A percentile compares a stretch with the other conserved stretches of the same genome.
Conservation (phyloP, 2,113 vertebrate species). For the Cebus imitator region DNA sequence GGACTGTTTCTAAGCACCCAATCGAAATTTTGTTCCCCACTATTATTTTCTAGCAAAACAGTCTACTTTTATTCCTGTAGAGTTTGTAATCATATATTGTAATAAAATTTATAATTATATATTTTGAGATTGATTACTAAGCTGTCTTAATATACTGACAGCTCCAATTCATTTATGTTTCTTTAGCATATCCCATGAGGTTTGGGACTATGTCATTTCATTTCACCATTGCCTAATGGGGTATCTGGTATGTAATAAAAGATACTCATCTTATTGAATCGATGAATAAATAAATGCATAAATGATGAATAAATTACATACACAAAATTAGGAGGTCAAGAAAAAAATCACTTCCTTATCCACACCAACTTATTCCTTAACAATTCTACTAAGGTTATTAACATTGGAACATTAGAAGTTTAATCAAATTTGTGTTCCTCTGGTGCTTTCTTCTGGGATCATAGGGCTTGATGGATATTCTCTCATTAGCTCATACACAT, state of each 20-base stretch:
- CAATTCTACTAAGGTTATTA: background rate
- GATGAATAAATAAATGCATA: background rate
- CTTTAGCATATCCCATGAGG: background rate
- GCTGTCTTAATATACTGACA: background rate
- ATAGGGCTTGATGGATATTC: background rate
- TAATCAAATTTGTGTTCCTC: conserved; percentile 14
- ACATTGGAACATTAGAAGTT: background rate
- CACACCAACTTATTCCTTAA: background rate
- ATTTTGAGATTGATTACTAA: background rate
- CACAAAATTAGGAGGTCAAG: background rate
- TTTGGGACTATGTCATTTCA: background rate
- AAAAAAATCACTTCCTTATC: background rate
- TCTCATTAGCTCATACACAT: background rate
- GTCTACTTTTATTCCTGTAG: background rate
- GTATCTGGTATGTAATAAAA: background rate
- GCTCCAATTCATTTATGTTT: background rate
- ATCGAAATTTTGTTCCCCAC: background rate
- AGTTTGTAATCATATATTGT: background rate
- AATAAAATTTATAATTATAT: conserved; percentile 27
- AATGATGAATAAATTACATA: background rate
- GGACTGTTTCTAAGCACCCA: background rate
- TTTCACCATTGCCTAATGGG: background rate
- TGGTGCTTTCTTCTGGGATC: background rate
- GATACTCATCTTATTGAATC: background rate
- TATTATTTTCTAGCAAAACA: background rate